Evolutionary conservation across 1,140 invertebrate species (phyloP), one percentile per base, ranked within the genome.

Genomic region (Mactra quadrangularis): DNA sequence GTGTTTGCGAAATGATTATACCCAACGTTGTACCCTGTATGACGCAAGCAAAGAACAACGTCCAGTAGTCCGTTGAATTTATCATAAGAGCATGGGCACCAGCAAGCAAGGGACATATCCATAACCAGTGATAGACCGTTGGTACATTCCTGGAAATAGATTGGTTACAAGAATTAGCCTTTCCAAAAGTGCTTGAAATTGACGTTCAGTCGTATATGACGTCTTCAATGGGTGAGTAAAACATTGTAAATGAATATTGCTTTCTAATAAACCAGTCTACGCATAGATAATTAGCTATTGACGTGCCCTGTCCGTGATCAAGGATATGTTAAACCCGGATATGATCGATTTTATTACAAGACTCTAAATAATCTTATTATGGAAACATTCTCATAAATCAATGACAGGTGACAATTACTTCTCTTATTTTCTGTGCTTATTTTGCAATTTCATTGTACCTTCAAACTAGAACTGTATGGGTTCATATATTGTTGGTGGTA

Each of bases 41-140:
- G 6, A n/a, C n/a, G 31, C 19, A n/a, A n/a, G n/a, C n/a, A n/a
- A n/a, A n/a, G n/a, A n/a, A n/a, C n/a, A n/a, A n/a, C n/a, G n/a
- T n/a, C n/a, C n/a, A n/a, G n/a, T n/a, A n/a, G n/a, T n/a, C n/a
- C n/a, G n/a, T n/a, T n/a, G n/a, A n/a, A n/a, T 50, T 45, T 7
- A 66, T 50, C 6, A 66, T 45, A 27, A 66, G 7, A 4, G n/a
- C n/a, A n/a, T 25, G 35, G 27, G 38, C n/a, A 45, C 19, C 15
- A 45, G 25, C n/a, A 9, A 4, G 27, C 1, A 45, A 22, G 1
- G 19, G 19, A 9, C 41, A 22, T 1, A 45, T 13, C 11, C 45
- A 66, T 25, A 64, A 29, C 38, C 33, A 38, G n/a, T 64, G 60
- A 29, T 64, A 35, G 22, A 64, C n/a, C 13, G 31, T 35, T 13